Evolutionary conservation across 2,888 invertebrate genomes (phyloP), one percentile per base, ranked within the genome.

Genomic region (Muscina levida): DNA sequence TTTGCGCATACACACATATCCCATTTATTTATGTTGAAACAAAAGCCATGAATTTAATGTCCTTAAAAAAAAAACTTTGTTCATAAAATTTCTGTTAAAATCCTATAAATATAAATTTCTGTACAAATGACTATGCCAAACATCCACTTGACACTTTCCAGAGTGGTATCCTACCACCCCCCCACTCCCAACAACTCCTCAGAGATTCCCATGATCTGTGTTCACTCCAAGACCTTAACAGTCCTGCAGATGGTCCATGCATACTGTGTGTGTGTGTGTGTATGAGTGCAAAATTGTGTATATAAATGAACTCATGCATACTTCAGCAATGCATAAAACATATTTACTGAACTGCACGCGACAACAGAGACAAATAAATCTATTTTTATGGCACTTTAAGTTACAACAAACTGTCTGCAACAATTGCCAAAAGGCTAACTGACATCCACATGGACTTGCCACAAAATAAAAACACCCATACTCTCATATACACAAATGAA

Each of bases 331-430:
- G 48, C 67, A 67, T 67, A 68, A 72, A 68, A 76, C 72, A 80
- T 77, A 77, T 80, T 80, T 70, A 71, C 66, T 46, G 66, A 72
- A 71, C 77, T 77, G 74, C 42, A 77, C 59, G 76, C 77, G 74
- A 77, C 81, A 81, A 81, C 57, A 74, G 81, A 81, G 81, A 81
- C 81, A 77, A 72, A 81, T 81, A 77, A 77, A 81, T 81, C 77
- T 73, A 70, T 81, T 74, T 81, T 77, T 81, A 81, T 74, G 81
- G 74, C 71, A 81, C 81, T 81, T 81, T 72, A 68, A 72, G 81
- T 77, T 81, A 74, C 81, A 81, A 81, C 81, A 81, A 42, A 81
- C 77, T 81, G 81, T 81, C 81, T 81, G 74, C 56, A 77, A 68
- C 81, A 81, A 74, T 81, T 81, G 81, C 77, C 77, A 77, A 74